Base-by-base conservation (phyloP, 1,140 invertebrate species). In the Coenobita brevimanus region DNA sequence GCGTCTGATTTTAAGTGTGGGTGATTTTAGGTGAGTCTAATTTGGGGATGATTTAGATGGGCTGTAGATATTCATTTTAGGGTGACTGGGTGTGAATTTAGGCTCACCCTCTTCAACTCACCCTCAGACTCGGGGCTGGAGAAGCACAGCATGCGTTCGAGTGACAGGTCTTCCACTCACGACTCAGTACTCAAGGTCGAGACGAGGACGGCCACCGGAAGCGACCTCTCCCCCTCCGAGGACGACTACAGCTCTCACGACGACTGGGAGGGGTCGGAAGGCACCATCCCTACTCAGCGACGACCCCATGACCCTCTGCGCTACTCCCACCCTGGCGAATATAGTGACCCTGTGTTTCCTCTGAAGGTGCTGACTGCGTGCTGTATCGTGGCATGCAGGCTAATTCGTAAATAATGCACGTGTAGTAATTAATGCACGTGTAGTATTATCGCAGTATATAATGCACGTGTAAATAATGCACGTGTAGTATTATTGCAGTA, bases 121-220 rank as follows among this genome's bases (percentile, higher is more conserved):
- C 46, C 21, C 43, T 15, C 84, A 89, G 89, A 89, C 85, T 93
- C 94, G 27, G 94, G 95, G 91, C 94, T 95, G 27, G 96, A 96
- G 91, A 96, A 97, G 92, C 94, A 96, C 91, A 96, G 95, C 91
- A 96, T 96, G 91, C 96, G 97, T 91, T 97, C 96, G 4, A 83
- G 83, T 69, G 97, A 98, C 91, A 94, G 96, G 89, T 97, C 96
- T 91, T 98, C 97, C 73, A 93, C 92, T 30, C 97, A 97, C 92
- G 96, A 98, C 91, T 97, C 97, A 89, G 97, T 98, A 93, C 93
- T 98, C 91, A 98, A 98, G 93, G 94, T 97, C 69, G 97, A 98
- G 92, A 94, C 97, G 81, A 93, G 97, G 89, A 96, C 97, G 60
- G 96, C 82, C 24, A 90, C 89, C 0, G 89, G 86, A 0, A 89